These are phyloP conservation scores for Pseudochirops corinnae DNA, from an alignment of 2,797 vertebrate genomes.

Conservation along the genomic window DNA sequence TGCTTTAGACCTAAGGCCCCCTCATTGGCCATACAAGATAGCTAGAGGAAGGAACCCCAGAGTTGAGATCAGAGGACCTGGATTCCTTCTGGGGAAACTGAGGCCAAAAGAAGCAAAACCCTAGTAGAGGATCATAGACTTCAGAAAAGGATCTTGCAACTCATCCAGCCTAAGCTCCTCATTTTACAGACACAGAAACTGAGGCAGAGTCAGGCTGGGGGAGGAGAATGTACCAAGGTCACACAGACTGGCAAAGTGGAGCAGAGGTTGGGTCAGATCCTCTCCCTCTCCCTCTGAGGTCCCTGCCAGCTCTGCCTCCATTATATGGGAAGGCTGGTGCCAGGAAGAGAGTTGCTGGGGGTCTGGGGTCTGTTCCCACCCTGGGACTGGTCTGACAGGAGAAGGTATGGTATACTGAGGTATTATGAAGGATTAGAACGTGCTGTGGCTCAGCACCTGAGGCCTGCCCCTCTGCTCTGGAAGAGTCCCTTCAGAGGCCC, in stretches of 20 bases:
- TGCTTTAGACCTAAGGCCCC: background rate
- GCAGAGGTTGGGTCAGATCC: background rate
- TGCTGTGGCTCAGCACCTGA: no score
- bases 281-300: background rate
- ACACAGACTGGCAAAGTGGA: background rate
- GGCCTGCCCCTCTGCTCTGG: background rate
- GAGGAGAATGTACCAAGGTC: accelerated
- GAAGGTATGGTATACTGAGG: no score
- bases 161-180: background rate
- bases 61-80: background rate
- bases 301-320: background rate
- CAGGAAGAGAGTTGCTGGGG: background rate
- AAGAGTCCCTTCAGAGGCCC: background rate
- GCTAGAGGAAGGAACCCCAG: background rate
- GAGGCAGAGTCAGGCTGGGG: background rate
- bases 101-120: background rate
- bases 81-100: background rate
- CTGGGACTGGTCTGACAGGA: background rate
- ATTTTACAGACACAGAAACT: background rate
- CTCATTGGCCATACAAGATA: background rate
- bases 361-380: no score
- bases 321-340: background rate
- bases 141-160: background rate
- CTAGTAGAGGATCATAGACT: background rate
- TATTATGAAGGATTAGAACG: no score